Conservation (phyloP, 2,888 invertebrate genomes). For the Coelinius sp. region DNA sequence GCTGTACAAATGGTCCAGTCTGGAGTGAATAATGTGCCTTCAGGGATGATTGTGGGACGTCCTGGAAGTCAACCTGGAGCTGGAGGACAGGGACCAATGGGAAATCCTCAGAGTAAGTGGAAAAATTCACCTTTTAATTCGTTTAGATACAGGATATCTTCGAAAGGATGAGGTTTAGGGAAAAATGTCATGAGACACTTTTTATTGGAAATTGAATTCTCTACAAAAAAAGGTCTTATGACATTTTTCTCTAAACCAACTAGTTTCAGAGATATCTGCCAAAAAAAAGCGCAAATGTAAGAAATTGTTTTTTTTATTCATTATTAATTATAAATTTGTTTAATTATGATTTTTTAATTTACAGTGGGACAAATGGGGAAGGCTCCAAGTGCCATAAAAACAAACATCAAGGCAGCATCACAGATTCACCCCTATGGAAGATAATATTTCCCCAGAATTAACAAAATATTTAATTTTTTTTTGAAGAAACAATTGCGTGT, state of each 20-base stretch:
- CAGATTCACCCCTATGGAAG: slow-evolving; percentile 90
- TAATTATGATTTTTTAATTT: slow-evolving; percentile 48
- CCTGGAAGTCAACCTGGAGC: slow-evolving; percentile 64
- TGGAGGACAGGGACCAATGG: slow-evolving; percentile 65
- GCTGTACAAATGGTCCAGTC: slow-evolving; percentile 66
- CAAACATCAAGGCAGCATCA: slow-evolving; percentile 91
- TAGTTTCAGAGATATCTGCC: too few relatives aligned
- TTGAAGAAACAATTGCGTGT: slow-evolving; percentile 62
- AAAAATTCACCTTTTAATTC: too few relatives aligned
- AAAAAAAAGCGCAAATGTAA: too few relatives aligned
- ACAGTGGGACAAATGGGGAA: slow-evolving; percentile 79
- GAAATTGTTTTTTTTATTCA: too few relatives aligned
- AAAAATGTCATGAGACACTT: too few relatives aligned
- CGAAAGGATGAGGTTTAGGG: too few relatives aligned
- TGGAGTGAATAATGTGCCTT: slow-evolving; percentile 63
- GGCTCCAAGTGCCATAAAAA: slow-evolving; percentile 91
- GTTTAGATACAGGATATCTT: too few relatives aligned
- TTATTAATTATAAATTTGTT: slow-evolving; percentile 37
- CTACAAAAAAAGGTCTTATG: too few relatives aligned
- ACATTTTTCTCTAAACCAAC: too few relatives aligned
- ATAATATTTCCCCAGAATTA: slow-evolving; percentile 61
- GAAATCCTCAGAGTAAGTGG: slow-evolving; percentile 57
- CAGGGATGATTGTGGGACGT: slow-evolving; percentile 67
- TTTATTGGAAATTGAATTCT: too few relatives aligned
- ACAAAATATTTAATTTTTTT: background rate